Evolutionary conservation across 2,113 vertebrate species (phyloP).

Genomic region (Paramormyrops kingsleyae): DNA sequence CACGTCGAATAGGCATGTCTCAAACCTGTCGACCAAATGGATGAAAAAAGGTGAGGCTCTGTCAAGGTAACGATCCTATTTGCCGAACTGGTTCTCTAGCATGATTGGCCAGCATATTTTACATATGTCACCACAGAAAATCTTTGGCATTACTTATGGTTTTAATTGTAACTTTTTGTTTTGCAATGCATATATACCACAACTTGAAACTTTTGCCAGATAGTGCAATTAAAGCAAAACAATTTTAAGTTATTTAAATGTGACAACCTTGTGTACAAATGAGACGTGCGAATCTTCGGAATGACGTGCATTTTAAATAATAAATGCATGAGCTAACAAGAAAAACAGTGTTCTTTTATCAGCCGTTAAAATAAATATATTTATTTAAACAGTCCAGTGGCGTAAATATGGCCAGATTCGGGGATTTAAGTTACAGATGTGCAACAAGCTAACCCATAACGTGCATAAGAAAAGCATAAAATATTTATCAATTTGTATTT

Average conservation of each 20-base stretch:
- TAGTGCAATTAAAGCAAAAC: not conserved
- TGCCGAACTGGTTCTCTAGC: not conserved
- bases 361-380: not conserved
- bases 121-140: not conserved
- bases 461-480: not conserved
- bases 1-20: constrained; percentile 88
- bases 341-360: not conserved
- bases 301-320: not conserved
- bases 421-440: not conserved
- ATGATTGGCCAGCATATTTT: not conserved
- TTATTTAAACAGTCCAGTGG: not conserved
- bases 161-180: not conserved
- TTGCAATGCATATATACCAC: not conserved
- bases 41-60: constrained; percentile 21
- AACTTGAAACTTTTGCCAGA: not conserved
- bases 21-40: constrained; percentile 1
- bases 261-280: not conserved
- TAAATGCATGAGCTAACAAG: not conserved
- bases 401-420: not conserved
- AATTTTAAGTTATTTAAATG: not conserved
- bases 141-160: not conserved
- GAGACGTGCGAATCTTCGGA: not conserved
- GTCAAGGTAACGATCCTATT: not conserved
- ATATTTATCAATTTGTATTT: constrained; percentile 3
- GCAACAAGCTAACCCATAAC: not conserved